phyloP scores from a whole-genome alignment of 2,888 invertebrate genomes.

The Nebria salina region DNA sequence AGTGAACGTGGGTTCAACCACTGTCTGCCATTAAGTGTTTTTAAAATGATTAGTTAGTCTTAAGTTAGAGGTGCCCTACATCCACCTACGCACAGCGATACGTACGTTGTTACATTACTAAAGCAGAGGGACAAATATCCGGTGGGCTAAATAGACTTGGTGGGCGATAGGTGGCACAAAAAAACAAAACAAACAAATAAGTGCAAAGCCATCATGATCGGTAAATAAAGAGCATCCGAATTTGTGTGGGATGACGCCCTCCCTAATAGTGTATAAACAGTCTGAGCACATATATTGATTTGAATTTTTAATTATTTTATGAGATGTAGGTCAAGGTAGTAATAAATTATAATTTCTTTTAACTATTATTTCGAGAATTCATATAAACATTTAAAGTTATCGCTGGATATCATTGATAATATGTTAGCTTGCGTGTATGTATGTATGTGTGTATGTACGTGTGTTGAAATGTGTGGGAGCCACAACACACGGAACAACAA shows the following conservation, averaged over 20 bases:
- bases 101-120: conserved; percentile 27
- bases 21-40: conserved; percentile 29
- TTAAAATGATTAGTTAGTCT: conserved; percentile 27
- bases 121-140: conserved; percentile 25
- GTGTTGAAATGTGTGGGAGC: background rate
- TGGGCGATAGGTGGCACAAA: conserved; percentile 4
- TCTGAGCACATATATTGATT: too few relatives aligned
- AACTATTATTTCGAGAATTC: too few relatives aligned
- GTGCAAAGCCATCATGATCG: background rate
- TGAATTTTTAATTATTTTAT: too few relatives aligned
- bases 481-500: background rate
- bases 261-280: too few relatives aligned
- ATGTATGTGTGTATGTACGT: background rate
- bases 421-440: too few relatives aligned
- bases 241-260: background rate
- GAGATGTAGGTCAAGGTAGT: too few relatives aligned
- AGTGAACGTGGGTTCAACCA: conserved; percentile 17
- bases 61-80: conserved; percentile 32
- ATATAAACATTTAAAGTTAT: too few relatives aligned
- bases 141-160: conserved; percentile 17
- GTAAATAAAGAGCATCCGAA: background rate
- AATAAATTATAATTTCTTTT: too few relatives aligned
- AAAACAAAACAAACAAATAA: background rate
- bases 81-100: conserved; percentile 22
- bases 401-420: too few relatives aligned